These are phyloP conservation scores for Monarcha castaneiventris DNA, from an alignment of 2,113 vertebrate species.

Conservation along the genomic window DNA sequence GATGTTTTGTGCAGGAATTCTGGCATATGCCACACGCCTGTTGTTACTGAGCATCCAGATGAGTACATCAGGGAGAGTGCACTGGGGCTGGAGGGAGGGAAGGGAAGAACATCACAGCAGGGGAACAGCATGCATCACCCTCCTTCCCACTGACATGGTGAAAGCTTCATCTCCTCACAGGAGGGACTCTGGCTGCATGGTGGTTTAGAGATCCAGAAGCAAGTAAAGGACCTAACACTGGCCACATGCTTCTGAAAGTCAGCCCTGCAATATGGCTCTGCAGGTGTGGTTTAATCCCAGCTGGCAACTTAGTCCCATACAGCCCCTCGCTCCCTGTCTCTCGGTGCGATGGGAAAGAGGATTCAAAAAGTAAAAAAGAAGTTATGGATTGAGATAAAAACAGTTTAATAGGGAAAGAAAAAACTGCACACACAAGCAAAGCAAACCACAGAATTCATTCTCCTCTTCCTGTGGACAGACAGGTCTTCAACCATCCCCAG, in stretches of 20 bases:
- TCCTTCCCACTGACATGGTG: not conserved
- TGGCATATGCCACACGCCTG: slow-evolving; percentile 81
- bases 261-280: not conserved
- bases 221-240: not conserved
- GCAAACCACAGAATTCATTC: not conserved
- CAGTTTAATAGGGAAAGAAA: not conserved
- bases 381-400: not conserved
- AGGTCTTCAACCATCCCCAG: not conserved
- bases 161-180: not conserved
- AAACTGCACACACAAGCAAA: not conserved
- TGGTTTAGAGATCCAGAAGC: not conserved
- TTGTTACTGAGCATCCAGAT: slow-evolving; percentile 87
- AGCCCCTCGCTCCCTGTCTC: not conserved
- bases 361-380: not conserved
- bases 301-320: not conserved
- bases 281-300: not conserved
- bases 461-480: not conserved
- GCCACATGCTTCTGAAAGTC: not conserved
- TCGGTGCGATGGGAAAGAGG: not conserved
- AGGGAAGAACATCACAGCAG: not conserved
- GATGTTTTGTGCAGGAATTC: slow-evolving; percentile 83
- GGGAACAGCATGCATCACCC: not conserved
- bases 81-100: slow-evolving; percentile 82
- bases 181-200: not conserved
- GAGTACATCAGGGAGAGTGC: slow-evolving; percentile 86